Evolutionary conservation across 2,888 invertebrate genomes (phyloP), one percentile per base, ranked within the genome.

Genomic region (Pachycephus smyrnensis): DNA sequence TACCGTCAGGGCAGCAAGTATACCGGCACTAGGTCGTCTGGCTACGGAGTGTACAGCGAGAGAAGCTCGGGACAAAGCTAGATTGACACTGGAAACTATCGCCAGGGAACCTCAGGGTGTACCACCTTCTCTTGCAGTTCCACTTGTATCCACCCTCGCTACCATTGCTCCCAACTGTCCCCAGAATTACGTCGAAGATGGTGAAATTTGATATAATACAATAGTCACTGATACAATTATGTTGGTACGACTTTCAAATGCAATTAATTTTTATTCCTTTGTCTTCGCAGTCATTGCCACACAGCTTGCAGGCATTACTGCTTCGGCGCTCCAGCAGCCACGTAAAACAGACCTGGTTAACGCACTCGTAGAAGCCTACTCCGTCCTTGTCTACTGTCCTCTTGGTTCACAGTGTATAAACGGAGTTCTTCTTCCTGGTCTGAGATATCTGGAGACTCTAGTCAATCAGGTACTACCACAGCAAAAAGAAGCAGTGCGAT

Each of bases 361-460:
- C 77, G 94, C 94, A 73, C 90, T 95, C 75, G 92, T 95, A 75
- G 95, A 95, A 85, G 94, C 95, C 1, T 95, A 94, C 87, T 94
- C 94, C 32, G 93, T 94, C 76, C 89, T 93, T 69, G 92, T 93
- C 77, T 94, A 93, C 84, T 93, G 93, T 83, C 91, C 93, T 4
- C 85, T 94, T 69, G 93, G 93, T 79, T 92, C 92, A 84, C 92
- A 92, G 79, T 92, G 92, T 78, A 92, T 93, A 68, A 91, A 90
- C 37, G 89, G 91, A 69, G 90, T 92, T 31, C 88, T 94, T 69
- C 81, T 94, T 73, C 93, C 93, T 9, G 94, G 93, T 73, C 90
- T 94, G 75, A 92, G 92, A 92, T 92, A 92, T 86, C 90, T 94
- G 73, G 94, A 94, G 80, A 89, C 87, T 74, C 79, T 89, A 37